These are phyloP conservation scores for Mizuhopecten yessoensis DNA, from an alignment of 1,140 invertebrate species.

Conservation along the genomic window DNA sequence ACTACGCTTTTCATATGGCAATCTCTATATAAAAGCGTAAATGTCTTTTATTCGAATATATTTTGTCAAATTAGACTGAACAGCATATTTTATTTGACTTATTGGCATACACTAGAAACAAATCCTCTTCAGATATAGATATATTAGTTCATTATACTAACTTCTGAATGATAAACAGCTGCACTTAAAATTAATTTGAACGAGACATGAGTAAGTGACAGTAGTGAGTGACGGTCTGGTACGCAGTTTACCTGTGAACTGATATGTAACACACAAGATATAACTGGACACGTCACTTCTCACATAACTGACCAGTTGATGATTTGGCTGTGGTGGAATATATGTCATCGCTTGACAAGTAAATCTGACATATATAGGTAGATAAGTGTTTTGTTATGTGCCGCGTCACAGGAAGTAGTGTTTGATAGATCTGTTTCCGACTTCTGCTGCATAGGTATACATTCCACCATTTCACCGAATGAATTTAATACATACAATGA, in stretches of 20 bases:
- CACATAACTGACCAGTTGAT: conserved; percentile 31
- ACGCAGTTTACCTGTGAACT: neutral
- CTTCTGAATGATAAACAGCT: neutral
- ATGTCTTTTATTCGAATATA: no score
- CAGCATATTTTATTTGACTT: no score
- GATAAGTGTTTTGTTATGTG: neutral
- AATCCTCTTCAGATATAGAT: no score
- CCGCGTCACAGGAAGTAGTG: neutral
- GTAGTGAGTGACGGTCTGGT: neutral
- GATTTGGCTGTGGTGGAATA: neutral
- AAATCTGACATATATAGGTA: neutral
- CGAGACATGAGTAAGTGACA: neutral
- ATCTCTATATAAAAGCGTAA: no score
- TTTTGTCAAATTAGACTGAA: no score
- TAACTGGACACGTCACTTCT: conserved; percentile 37
- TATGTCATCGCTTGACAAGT: neutral
- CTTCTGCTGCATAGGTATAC: neutral
- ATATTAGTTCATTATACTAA: neutral
- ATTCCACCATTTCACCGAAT: no score
- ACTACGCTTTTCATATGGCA: no score
- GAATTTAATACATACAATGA: no score
- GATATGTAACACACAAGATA: neutral
- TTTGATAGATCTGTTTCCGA: neutral
- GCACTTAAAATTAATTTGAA: neutral
- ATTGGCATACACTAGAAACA: no score